phyloP scores from a whole-genome alignment of 2,113 vertebrate species.

The Rhinichthys klamathensis region DNA sequence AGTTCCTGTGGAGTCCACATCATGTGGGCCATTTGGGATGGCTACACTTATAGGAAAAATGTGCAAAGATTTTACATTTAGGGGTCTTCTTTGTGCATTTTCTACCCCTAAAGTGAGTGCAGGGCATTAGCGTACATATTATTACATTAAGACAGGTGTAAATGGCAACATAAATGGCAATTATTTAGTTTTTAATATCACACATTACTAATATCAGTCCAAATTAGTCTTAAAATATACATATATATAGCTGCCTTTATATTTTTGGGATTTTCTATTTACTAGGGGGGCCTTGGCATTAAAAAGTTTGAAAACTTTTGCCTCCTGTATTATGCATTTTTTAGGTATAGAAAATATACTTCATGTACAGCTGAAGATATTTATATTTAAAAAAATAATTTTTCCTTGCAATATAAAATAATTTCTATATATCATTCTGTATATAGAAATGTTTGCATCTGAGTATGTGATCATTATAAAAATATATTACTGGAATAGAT shows the following conservation, averaged over 20 bases:
- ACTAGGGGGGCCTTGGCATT: neutral
- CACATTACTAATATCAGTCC: neutral
- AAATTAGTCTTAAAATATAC: neutral
- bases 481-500: neutral
- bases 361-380: neutral
- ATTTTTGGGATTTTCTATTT: neutral
- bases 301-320: neutral
- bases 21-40: neutral
- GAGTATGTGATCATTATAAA: neutral
- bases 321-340: neutral
- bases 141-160: too few relatives aligned
- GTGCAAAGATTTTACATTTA: neutral
- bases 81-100: neutral
- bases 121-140: neutral
- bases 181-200: neutral
- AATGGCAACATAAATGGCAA: neutral
- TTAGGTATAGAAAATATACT: neutral
- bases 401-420: neutral
- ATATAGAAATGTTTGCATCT: neutral
- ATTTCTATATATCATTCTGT: neutral
- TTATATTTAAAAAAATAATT: neutral
- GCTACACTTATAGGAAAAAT: neutral
- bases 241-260: neutral
- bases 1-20: neutral
- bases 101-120: neutral